phyloP scores from a whole-genome alignment of 2,797 vertebrate species.

The Urosaurus nigricauda region DNA sequence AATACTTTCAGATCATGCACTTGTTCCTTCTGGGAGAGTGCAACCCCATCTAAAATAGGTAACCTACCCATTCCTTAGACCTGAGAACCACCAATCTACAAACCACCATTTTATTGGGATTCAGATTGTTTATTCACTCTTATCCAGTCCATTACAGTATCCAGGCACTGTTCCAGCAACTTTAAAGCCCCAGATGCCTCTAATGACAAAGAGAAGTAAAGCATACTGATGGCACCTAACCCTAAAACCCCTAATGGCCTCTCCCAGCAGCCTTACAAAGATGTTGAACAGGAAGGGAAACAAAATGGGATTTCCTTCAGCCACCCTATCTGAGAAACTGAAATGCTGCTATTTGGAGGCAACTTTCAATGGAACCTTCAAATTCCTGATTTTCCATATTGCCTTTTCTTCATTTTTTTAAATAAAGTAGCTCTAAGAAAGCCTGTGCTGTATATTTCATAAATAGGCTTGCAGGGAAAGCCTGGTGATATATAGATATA shows the following conservation, averaged over 20 bases:
- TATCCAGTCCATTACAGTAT: not conserved
- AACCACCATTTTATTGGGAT: no score
- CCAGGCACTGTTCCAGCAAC: not conserved
- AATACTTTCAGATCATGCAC: no score
- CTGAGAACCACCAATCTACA: no score
- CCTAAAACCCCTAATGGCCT: not conserved
- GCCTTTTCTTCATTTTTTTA: not conserved
- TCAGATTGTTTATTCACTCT: not conserved
- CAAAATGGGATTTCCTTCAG: not conserved
- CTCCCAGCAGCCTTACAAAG: not conserved
- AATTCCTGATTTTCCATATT: not conserved
- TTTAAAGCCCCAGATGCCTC: not conserved
- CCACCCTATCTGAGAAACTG: not conserved
- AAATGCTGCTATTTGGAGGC: not conserved
- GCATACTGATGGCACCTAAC: not conserved
- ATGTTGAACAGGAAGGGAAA: not conserved
- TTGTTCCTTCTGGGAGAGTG: no score
- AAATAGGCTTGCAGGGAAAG: not conserved
- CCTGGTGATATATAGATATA: not conserved
- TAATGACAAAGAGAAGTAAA: no score
- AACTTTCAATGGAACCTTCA: not conserved
- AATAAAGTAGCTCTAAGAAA: not conserved
- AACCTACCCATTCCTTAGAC: no score
- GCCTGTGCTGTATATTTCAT: not conserved
- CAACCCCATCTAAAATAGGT: no score